Percentiles rank a stretch among this genome's conserved stretches.
Evolutionary conservation across 2,797 vertebrate genomes (phyloP).

Genomic region (Bradypodion pumilum): DNA sequence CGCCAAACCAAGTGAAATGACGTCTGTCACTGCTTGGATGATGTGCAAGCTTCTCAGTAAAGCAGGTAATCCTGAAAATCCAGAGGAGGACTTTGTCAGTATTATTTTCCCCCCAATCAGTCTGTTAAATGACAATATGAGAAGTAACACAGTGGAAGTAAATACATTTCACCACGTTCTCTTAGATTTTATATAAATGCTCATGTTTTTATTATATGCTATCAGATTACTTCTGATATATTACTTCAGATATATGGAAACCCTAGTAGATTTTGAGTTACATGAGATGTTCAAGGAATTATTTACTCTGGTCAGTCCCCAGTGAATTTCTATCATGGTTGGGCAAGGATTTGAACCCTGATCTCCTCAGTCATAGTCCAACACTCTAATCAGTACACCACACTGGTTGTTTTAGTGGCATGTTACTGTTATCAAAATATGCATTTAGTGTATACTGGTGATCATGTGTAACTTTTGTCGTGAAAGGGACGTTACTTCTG

Average conservation of each 20-base stretch:
- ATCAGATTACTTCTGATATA: too few species aligned
- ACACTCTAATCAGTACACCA: too few species aligned
- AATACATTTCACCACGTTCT: neutral
- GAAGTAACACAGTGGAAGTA: neutral
- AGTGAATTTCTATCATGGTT: too few species aligned
- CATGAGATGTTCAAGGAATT: too few species aligned
- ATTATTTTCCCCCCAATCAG: neutral
- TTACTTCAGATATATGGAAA: too few species aligned
- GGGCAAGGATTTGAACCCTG: too few species aligned
- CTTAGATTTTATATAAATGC: neutral
- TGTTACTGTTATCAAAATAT: neutral
- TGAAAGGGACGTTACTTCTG: too few species aligned
- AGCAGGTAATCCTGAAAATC: conserved; percentile 79
- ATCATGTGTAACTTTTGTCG: too few species aligned
- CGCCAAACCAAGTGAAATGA: conserved; percentile 98
- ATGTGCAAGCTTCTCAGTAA: conserved; percentile 89
- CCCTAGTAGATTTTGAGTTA: too few species aligned
- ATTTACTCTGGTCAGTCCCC: too few species aligned
- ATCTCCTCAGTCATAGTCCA: too few species aligned
- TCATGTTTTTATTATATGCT: too few species aligned
- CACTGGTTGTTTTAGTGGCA: neutral
- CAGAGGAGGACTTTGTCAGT: neutral
- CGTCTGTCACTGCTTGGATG: conserved; percentile 97
- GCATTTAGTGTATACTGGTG: neutral
- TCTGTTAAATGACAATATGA: neutral